These are phyloP conservation scores for Caenorhabditis virilis DNA, from an alignment of 2,888 invertebrate species.

Conservation along the genomic window DNA sequence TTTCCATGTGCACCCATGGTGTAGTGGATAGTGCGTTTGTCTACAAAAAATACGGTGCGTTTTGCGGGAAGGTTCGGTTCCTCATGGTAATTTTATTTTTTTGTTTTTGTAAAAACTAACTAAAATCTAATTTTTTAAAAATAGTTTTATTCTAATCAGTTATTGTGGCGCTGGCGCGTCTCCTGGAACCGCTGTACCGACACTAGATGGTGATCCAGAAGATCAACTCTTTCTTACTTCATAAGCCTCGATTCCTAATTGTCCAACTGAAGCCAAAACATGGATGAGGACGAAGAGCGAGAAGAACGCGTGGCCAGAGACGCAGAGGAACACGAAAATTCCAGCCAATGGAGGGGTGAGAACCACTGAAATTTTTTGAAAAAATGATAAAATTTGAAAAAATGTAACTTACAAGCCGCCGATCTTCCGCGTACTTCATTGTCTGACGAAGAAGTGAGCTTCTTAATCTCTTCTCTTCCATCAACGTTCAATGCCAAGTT, in stretches of 20 bases:
- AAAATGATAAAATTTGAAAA: neutral
- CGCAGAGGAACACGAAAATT: slow-evolving; percentile 34
- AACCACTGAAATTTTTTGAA: slow-evolving; percentile 10
- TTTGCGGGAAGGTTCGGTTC: neutral
- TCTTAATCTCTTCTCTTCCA: slow-evolving; percentile 34
- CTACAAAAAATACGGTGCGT: neutral
- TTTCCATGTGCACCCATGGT: neutral
- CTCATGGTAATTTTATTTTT: neutral
- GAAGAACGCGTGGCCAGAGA: slow-evolving; percentile 39
- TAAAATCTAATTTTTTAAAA: neutral
- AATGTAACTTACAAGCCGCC: too few relatives aligned
- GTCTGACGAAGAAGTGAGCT: slow-evolving; percentile 16
- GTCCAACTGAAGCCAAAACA: slow-evolving; percentile 30
- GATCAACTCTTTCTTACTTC: slow-evolving; percentile 23
- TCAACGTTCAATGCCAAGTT: slow-evolving; percentile 35
- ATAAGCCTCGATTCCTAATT: slow-evolving; percentile 36
- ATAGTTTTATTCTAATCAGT: slow-evolving; percentile 1
- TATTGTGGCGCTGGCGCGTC: neutral
- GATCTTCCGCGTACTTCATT: slow-evolving; percentile 33
- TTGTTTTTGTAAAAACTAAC: neutral
- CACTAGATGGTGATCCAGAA: neutral
- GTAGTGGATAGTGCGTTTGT: neutral
- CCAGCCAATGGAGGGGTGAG: slow-evolving; percentile 26
- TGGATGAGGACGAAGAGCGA: slow-evolving; percentile 38
- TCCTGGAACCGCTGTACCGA: neutral